These are phyloP conservation scores for Spea multiplicata DNA, from an alignment of 2,113 vertebrate genomes.

Conservation along the genomic window DNA sequence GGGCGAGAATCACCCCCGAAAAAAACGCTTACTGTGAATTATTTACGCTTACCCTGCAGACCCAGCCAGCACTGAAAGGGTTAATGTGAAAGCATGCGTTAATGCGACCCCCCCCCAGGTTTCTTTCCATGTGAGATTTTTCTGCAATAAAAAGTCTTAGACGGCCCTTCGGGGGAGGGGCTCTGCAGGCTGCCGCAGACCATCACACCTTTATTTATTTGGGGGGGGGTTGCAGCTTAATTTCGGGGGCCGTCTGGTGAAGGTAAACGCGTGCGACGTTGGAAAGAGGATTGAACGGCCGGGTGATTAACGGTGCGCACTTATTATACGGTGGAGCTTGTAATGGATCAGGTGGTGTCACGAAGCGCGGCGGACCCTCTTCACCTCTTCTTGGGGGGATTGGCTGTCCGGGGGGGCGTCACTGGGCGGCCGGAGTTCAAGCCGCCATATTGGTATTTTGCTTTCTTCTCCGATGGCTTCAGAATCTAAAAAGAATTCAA, in stretches of 20 bases:
- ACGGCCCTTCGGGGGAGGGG: not conserved
- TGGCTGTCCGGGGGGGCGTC: constrained; percentile 88
- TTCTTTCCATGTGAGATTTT: not conserved
- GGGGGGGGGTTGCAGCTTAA: constrained; percentile 1
- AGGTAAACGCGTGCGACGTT: constrained; percentile 77
- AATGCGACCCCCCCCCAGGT: not conserved
- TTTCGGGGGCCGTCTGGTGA: constrained; percentile 74
- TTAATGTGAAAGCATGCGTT: not conserved
- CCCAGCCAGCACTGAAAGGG: constrained; percentile 30
- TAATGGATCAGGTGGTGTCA: constrained; percentile 66
- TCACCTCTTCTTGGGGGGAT: constrained; percentile 95
- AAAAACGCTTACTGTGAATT: not conserved
- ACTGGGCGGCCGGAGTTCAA: constrained; percentile 88
- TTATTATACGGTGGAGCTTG: constrained; percentile 77
- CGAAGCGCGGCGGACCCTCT: constrained; percentile 62
- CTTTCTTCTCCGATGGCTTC: constrained; percentile 95
- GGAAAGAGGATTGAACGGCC: constrained; percentile 78
- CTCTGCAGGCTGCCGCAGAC: not conserved
- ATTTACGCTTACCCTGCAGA: not conserved
- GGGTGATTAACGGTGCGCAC: constrained; percentile 83
- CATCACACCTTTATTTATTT: not conserved
- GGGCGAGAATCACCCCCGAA: too few species aligned
- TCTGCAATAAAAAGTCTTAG: not conserved
- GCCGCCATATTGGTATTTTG: constrained; percentile 92
- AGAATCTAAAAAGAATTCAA: constrained; percentile 69